phyloP scores from a whole-genome alignment of 2,797 vertebrate species.

The Distichodus sexfasciatus region DNA sequence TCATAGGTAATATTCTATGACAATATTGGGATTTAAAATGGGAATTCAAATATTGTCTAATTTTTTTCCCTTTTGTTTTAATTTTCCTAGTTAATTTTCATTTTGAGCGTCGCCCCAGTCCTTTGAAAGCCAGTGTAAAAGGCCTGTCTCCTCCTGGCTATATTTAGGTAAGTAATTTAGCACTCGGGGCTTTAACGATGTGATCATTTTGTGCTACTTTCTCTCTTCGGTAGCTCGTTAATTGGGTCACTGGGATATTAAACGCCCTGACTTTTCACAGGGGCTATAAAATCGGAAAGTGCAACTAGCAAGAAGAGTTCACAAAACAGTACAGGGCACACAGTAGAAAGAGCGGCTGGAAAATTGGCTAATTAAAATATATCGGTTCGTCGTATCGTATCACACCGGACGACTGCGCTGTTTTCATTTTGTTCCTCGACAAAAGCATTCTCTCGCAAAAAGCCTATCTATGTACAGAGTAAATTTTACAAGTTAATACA shows the following conservation, averaged over 20 bases:
- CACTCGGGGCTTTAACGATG: conserved; percentile 16
- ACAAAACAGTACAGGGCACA: conserved; percentile 28
- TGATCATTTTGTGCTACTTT: conserved; percentile 46
- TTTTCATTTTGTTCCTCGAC: conserved; percentile 63
- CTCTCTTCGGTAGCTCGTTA: conserved; percentile 36
- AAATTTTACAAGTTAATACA: conserved; percentile 47
- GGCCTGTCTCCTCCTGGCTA: conserved; percentile 25
- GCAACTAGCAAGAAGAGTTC: conserved; percentile 29
- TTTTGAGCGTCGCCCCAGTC: background rate
- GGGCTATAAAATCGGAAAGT: conserved; percentile 38
- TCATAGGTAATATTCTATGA: background rate
- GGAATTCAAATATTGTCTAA: too few relatives aligned
- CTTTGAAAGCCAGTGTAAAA: conserved; percentile 24
- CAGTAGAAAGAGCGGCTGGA: conserved; percentile 18
- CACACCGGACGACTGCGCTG: conserved; percentile 56
- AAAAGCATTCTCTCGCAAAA: conserved; percentile 65
- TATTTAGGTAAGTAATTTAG: conserved; percentile 33
- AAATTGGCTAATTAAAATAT: conserved; percentile 28
- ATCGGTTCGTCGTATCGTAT: conserved; percentile 9
- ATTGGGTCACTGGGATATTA: conserved; percentile 38
- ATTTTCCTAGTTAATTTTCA: background rate
- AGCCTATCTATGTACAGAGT: conserved; percentile 62
- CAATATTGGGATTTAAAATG: background rate
- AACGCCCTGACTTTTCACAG: conserved; percentile 19
- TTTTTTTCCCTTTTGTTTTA: background rate